Base-by-base conservation (phyloP, 1,140 invertebrate species). In the Orchesella cincta region DNA sequence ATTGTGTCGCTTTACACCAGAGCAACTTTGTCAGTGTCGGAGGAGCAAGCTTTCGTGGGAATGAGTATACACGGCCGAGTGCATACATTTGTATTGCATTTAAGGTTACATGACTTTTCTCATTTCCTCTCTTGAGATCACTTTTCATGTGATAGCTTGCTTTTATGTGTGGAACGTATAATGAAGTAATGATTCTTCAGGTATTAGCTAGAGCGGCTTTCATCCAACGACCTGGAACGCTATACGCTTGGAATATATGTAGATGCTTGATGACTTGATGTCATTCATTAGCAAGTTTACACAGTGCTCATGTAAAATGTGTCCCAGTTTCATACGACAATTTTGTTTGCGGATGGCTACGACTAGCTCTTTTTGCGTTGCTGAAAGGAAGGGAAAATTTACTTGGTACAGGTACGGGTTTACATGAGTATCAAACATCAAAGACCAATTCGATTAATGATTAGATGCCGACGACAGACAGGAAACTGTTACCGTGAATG, bases 401-500 rank as follows among this genome's bases (percentile, higher is more conserved):
- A 46, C 39, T 46, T 12, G 8, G 8, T 46, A 46, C 20, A 46
- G 8, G 39, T 12, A 46, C 20, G 54, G 12, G 54, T 23, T 57
- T 57, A 57, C 12, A 23, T 57, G 54, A 57, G 54, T 23, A 57
- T 57, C 12, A 57, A 57, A 57, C 23, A 57, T 57, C 12, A 57
- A 57, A 57, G 3, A 57, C 12, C 54, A 67, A 67, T 67, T 67
- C 62, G 62, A 67, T 67, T 67, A 67, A 29, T 12, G 62, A 67
- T 67, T 57, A 26, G 14, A 57, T 57, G 23, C 12, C 12, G n/a
- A 57, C 23, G n/a, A 57, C 8, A 57, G 54, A 57, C 3, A 57
- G 23, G 54, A 57, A 57, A 16, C 12, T 67, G 62, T 23, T 31
- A 29, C 14, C 52, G 23, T 57, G 52, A 57, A 26, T n/a, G 23